Evolutionary conservation across 2,888 invertebrate genomes (phyloP), one percentile per base, ranked within the genome.

Genomic region (Tachina fera): DNA sequence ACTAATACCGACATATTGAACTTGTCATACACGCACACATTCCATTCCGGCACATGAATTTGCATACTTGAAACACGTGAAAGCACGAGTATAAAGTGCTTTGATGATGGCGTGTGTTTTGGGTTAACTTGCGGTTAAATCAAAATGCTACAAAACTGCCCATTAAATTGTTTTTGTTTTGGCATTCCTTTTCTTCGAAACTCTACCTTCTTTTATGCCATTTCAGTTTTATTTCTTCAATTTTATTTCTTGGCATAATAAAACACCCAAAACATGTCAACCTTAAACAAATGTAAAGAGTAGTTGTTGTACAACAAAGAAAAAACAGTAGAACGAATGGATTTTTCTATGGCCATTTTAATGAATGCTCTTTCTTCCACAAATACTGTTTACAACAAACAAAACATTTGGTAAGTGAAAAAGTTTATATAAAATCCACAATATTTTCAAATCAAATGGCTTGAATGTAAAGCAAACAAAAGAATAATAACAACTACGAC

Each of bases 121-220:
- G 71, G 65, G 79, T 71, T 76, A 53, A 79, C 75, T 84, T 84
- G 75, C 72, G 80, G 84, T 80, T 84, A 80, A 83, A 84, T 74
- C 83, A 78, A 86, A 84, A 86, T 77, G 68, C 53, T 86, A 68
- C 76, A 82, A 72, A 84, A 84, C 71, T 82, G 81, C 41, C 82
- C 86, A 82, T 82, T 71, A 71, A 71, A 81, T 76, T 77, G 77
- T 71, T 72, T 83, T 43, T 51, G 56, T 67, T 39, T 22, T n/a
- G 13, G 9, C 14, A 45, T 71, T n/a, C 39, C 45, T 71, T n/a
- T 31, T 9, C 13, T 9, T 13, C 3, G 43, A 39, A 60, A 60
- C n/a, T 72, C n/a, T 53, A 39, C 56, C 39, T 67, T 13, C 19
- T 58, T 56, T 56, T 49, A 39, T 63, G 61, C 22, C 41, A n/a